Percentiles rank a stretch among this genome's conserved stretches.
These are phyloP conservation scores for Zaprionus ornatus DNA, from an alignment of 1,140 invertebrate genomes.

Conservation along the genomic window DNA sequence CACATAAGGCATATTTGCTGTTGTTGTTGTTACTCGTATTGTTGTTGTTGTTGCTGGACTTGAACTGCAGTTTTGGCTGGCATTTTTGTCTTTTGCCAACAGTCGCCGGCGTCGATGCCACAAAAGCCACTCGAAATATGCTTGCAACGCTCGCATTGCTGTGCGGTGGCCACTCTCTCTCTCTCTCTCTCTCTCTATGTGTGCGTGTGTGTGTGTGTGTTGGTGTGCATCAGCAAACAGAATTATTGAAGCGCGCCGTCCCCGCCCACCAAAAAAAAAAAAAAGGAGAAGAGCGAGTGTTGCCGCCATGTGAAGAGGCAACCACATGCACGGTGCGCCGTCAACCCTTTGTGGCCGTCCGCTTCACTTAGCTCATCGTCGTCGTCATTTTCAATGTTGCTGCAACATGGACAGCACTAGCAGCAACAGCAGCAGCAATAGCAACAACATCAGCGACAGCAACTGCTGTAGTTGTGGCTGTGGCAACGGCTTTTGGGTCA, in stretches of 20 bases:
- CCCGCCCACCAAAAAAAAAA: slow-evolving; percentile 43
- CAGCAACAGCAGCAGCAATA: slow-evolving; percentile 7
- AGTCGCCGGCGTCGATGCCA: slow-evolving; percentile 61
- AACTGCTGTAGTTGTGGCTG: slow-evolving; percentile 12
- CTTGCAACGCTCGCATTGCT: slow-evolving; percentile 41
- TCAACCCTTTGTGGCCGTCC: slow-evolving; percentile 3
- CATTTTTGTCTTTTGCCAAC: slow-evolving; percentile 60
- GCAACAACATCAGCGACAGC: not conserved
- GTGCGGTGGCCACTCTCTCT: not conserved
- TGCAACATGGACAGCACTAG: slow-evolving; percentile 1
- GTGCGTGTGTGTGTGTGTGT: slow-evolving; percentile 23
- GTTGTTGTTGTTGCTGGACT: slow-evolving; percentile 25
- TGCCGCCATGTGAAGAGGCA: slow-evolving; percentile 6
- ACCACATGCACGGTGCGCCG: not conserved
- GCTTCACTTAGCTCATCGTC: slow-evolving; percentile 28
- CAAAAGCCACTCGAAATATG: slow-evolving; percentile 80
- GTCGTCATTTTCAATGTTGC: slow-evolving; percentile 40
- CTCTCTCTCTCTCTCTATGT: slow-evolving; percentile 7
- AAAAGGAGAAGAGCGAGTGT: slow-evolving; percentile 1
- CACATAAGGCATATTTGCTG: slow-evolving; percentile 20
- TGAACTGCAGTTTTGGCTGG: slow-evolving; percentile 52
- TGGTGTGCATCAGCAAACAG: slow-evolving; percentile 61
- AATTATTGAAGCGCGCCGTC: slow-evolving; percentile 74
- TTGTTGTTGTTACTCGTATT: slow-evolving; percentile 10
- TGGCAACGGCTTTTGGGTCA: slow-evolving; percentile 52